These are phyloP conservation scores for Centropyge bicolor DNA, from an alignment of 2,797 vertebrate genomes.

Conservation along the genomic window DNA sequence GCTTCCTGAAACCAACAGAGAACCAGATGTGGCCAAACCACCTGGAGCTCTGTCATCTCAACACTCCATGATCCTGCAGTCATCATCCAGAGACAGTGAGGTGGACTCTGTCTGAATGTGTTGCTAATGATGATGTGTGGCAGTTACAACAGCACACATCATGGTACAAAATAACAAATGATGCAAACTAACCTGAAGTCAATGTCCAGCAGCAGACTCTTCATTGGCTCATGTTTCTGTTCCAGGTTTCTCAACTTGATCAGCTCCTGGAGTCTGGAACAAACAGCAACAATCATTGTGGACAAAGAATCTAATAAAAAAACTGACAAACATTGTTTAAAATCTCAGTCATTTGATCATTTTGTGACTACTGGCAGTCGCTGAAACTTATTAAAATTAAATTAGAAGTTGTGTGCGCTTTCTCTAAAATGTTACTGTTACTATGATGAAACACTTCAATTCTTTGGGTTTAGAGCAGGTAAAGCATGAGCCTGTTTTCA, in stretches of 20 bases:
- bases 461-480: too few relatives aligned
- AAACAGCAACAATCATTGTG: conserved; percentile 49
- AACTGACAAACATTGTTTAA: background rate
- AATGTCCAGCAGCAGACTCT: conserved; percentile 95
- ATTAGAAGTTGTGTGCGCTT: background rate
- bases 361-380: background rate
- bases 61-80: conserved; percentile 10
- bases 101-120: background rate
- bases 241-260: conserved; percentile 87
- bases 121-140: background rate
- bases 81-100: background rate
- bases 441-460: too few relatives aligned
- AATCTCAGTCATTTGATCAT: background rate
- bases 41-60: conserved; percentile 74
- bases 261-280: conserved; percentile 92
- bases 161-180: background rate
- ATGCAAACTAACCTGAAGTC: conserved; percentile 91
- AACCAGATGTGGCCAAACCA: conserved; percentile 71
- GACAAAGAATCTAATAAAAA: background rate
- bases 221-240: conserved; percentile 78
- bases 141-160: background rate
- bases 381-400: background rate
- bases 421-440: too few relatives aligned
- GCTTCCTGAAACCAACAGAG: conserved; percentile 76
- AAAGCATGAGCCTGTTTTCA: background rate